A percentile compares a stretch with the other conserved stretches of the same genome.
Conservation (phyloP, 2,797 vertebrate genomes). For the Xenentodon cancila region DNA sequence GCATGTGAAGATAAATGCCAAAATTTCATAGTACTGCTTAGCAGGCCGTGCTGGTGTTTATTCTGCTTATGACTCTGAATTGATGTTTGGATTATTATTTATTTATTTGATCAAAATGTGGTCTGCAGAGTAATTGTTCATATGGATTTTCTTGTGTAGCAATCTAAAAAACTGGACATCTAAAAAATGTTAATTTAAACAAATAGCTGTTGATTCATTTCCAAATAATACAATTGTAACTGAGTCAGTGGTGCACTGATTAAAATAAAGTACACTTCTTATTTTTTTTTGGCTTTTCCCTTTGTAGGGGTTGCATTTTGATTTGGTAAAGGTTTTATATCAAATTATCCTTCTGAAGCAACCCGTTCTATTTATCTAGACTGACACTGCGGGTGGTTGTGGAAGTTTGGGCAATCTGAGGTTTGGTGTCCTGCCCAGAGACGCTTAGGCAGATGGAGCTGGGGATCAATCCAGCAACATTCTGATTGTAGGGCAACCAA, state of each 20-base stretch:
- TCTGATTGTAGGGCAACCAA: not conserved
- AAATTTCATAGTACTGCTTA: constrained; percentile 13
- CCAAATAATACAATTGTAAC: not conserved
- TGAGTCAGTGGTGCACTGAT: not conserved
- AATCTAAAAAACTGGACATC: not conserved
- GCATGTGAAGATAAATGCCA: constrained; percentile 24
- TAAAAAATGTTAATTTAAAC: constrained; percentile 1
- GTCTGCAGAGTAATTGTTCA: constrained; percentile 12
- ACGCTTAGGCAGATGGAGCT: too few relatives aligned
- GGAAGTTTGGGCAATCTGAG: too few relatives aligned
- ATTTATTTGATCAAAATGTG: constrained; percentile 12
- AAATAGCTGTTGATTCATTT: constrained; percentile 14
- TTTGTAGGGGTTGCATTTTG: too few relatives aligned
- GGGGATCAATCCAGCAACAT: too few relatives aligned
- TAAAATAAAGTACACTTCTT: too few relatives aligned
- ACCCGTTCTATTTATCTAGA: too few relatives aligned
- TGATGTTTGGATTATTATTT: constrained; percentile 5
- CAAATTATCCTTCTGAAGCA: too few relatives aligned
- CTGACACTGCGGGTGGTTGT: too few relatives aligned
- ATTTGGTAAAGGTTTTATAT: too few relatives aligned
- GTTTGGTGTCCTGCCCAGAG: too few relatives aligned
- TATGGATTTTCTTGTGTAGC: constrained; percentile 8
- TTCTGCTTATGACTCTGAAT: constrained; percentile 6
- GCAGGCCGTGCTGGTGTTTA: constrained; percentile 18
- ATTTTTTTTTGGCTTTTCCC: too few relatives aligned